phyloP scores from a whole-genome alignment of 2,888 invertebrate species.

The Torymus tubicola region DNA sequence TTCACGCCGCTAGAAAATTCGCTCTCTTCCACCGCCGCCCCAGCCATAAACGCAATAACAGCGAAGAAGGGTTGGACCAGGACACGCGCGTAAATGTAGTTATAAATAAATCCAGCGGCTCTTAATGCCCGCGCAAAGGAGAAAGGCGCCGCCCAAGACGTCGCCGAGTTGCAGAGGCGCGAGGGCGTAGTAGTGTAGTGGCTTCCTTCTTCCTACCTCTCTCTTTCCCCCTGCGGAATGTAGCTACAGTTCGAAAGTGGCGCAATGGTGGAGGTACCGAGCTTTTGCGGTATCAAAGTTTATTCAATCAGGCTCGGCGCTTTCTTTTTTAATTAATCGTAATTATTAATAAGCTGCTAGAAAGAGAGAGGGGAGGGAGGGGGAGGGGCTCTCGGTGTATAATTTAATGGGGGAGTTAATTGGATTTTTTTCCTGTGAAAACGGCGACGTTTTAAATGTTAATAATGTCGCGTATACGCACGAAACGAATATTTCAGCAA shows the following conservation, averaged over 20 bases:
- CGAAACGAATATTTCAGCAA: too few relatives aligned
- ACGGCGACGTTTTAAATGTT: too few relatives aligned
- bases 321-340: conserved; percentile 27
- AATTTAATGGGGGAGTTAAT: too few relatives aligned
- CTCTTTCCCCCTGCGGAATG: conserved; percentile 45
- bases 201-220: conserved; percentile 43
- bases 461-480: too few relatives aligned
- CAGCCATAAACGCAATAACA: conserved; percentile 73
- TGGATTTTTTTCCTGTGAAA: too few relatives aligned
- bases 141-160: conserved; percentile 57
- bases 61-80: conserved; percentile 63
- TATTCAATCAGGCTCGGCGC: conserved; percentile 50
- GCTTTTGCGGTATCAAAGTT: conserved; percentile 54
- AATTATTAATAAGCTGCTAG: conserved; percentile 16
- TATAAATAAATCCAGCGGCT: conserved; percentile 77
- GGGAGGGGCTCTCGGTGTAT: too few relatives aligned
- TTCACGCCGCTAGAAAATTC: conserved; percentile 51
- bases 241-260: conserved; percentile 51
- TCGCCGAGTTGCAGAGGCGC: conserved; percentile 42
- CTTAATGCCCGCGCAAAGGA: conserved; percentile 71
- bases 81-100: conserved; percentile 77
- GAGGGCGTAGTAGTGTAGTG: neutral
- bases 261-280: neutral
- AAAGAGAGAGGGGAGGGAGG: neutral
- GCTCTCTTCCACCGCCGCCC: conserved; percentile 21